Conservation (phyloP, 2,113 vertebrate genomes). For the Corythoichthys intestinalis region DNA sequence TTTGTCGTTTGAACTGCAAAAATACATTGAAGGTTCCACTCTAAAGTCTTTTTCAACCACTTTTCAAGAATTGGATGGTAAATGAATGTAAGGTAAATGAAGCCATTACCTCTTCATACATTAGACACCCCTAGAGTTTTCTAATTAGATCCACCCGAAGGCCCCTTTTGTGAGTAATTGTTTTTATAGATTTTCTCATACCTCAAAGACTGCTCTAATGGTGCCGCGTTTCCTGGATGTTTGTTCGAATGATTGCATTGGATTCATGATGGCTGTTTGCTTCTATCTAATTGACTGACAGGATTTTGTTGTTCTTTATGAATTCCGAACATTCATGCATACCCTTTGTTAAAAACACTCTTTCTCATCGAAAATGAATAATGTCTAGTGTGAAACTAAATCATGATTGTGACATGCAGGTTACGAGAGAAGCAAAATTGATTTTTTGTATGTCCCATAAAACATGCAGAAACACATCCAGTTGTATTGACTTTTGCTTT, state of each 20-base stretch:
- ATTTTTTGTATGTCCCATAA: constrained; percentile 18
- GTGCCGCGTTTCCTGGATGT: constrained; percentile 11
- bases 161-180: constrained; percentile 41
- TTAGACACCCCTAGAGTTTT: constrained; percentile 30
- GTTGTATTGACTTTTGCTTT: neutral
- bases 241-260: constrained; percentile 28
- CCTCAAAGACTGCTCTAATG: constrained; percentile 21
- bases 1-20: neutral
- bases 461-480: constrained; percentile 10
- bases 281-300: constrained; percentile 12
- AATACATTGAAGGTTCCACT: neutral
- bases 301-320: constrained; percentile 4
- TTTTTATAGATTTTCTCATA: constrained; percentile 39
- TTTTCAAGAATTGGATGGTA: too few relatives aligned
- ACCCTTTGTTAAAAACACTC: constrained; percentile 9
- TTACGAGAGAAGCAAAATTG: constrained; percentile 33
- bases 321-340: constrained; percentile 13
- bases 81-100: constrained; percentile 11
- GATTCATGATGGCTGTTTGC: constrained; percentile 28
- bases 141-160: constrained; percentile 40
- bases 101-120: constrained; percentile 21
- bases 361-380: constrained; percentile 29
- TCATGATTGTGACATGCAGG: constrained; percentile 11
- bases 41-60: neutral
- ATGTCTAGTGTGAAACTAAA: constrained; percentile 6